Evolutionary conservation across 2,113 vertebrate genomes (phyloP), one percentile per base, ranked within the genome.

Genomic region (Orthonyx spaldingii): DNA sequence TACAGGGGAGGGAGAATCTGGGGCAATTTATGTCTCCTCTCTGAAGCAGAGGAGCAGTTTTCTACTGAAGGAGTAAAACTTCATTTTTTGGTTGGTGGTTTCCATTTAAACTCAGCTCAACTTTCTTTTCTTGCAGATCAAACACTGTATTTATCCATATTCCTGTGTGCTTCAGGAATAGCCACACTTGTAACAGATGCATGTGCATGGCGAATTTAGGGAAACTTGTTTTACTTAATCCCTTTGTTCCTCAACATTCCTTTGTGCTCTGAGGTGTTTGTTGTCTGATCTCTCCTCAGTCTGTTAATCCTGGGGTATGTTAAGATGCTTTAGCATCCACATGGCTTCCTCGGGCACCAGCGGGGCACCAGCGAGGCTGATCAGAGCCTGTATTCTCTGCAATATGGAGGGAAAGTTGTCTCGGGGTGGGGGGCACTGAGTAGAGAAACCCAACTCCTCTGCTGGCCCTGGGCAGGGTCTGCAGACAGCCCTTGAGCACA

Each of bases 61-160:
- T 35, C 42, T 64, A 0, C 24, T 44, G 30, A 79, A 79, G 33
- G n/a, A 49, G 15, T 49, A 9, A 65, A 69, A 46, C 24, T 49
- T 60, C 7, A 5, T 23, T 50, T 71, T 71, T 18, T 22, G 1
- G 30, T 33, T 44, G 9, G 12, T 35, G 26, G 3, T 76, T 82
- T 52, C 56, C 35, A 39, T 70, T 84, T 16, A 30, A 77, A 52
- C n/a, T 44, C 32, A 27, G 26, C 33, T 30, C 13, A 32, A 53
- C 13, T 82, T 81, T 16, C 7, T 19, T 80, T 56, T 76, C 57
- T 3, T 71, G 60, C 33, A 60, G 41, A 24, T 16, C 18, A 12
- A 47, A 47, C 37, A 2, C 49, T 46, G 0, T 9, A 2, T 74
- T 60, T 42, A 27, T 39, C 44, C 16, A 0, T 4, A 4, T 6